Conservation (phyloP, 2,888 invertebrate genomes). For the Malachius bipustulatus region DNA sequence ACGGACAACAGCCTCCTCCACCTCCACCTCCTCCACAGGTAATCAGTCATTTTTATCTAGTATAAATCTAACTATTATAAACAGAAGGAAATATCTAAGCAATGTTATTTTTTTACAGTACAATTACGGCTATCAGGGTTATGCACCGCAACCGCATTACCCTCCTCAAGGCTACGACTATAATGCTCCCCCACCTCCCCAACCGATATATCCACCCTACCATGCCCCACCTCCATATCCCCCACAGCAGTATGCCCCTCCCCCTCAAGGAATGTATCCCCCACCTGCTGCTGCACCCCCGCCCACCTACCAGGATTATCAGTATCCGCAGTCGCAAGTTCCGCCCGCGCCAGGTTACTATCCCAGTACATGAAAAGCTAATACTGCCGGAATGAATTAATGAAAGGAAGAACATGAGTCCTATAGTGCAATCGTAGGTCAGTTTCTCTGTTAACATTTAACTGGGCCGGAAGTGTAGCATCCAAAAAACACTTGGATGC, state of each 20-base stretch:
- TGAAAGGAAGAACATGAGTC: too few relatives aligned
- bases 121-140: slow-evolving; percentile 30
- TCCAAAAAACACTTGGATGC: too few relatives aligned
- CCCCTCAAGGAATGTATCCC: slow-evolving; percentile 26
- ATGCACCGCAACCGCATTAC: slow-evolving; percentile 29
- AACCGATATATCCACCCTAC: slow-evolving; percentile 24
- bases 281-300: slow-evolving; percentile 18
- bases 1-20: slow-evolving; percentile 26
- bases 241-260: slow-evolving; percentile 27
- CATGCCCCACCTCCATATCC: slow-evolving; percentile 28
- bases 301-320: not conserved
- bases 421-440: too few relatives aligned
- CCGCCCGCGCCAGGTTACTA: too few relatives aligned
- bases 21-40: slow-evolving; percentile 22
- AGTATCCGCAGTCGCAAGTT: too few relatives aligned
- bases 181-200: slow-evolving; percentile 20
- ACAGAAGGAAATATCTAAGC: too few relatives aligned
- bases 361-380: too few relatives aligned
- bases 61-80: too few relatives aligned
- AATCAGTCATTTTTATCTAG: too few relatives aligned
- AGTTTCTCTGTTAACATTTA: too few relatives aligned
- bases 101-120: slow-evolving; percentile 26
- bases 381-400: too few relatives aligned
- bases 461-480: too few relatives aligned
- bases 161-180: slow-evolving; percentile 23